These are phyloP conservation scores for Thunnus thynnus DNA, from an alignment of 2,113 vertebrate genomes.

Conservation along the genomic window DNA sequence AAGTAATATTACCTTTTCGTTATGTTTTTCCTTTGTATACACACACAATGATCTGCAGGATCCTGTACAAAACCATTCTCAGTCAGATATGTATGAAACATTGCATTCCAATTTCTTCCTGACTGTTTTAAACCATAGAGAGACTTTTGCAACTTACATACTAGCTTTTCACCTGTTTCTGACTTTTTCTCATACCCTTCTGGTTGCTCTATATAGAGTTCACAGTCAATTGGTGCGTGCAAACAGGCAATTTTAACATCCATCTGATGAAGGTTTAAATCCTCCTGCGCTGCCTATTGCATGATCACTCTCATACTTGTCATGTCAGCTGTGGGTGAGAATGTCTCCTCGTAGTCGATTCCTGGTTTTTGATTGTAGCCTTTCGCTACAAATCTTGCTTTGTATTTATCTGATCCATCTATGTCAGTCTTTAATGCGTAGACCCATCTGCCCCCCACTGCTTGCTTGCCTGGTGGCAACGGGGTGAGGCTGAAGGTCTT, in stretches of 20 bases:
- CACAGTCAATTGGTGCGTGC: slow-evolving; percentile 22
- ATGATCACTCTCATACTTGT: slow-evolving; percentile 4
- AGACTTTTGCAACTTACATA: neutral
- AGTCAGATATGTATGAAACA: neutral
- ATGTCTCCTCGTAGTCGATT: slow-evolving; percentile 22
- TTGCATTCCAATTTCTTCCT: slow-evolving; percentile 9
- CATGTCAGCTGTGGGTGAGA: slow-evolving; percentile 31
- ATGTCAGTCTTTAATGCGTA: slow-evolving; percentile 5
- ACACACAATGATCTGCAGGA: neutral
- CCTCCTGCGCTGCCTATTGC: slow-evolving; percentile 17
- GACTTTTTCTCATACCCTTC: neutral
- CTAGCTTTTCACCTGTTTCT: neutral
- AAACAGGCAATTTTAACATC: slow-evolving; percentile 14
- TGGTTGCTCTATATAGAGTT: slow-evolving; percentile 14
- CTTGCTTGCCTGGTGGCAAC: neutral
- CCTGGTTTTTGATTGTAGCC: slow-evolving; percentile 25
- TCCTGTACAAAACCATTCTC: neutral
- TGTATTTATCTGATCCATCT: slow-evolving; percentile 7
- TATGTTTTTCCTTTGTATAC: neutral
- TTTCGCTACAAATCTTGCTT: slow-evolving; percentile 28
- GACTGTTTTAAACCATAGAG: slow-evolving; percentile 24
- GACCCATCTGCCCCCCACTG: slow-evolving; percentile 16
- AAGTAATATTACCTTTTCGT: neutral
- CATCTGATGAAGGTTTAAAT: slow-evolving; percentile 19
- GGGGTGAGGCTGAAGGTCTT: neutral